Evolutionary conservation across 2,888 invertebrate genomes (phyloP), one percentile per base, ranked within the genome.

Genomic region (Pocota personata): DNA sequence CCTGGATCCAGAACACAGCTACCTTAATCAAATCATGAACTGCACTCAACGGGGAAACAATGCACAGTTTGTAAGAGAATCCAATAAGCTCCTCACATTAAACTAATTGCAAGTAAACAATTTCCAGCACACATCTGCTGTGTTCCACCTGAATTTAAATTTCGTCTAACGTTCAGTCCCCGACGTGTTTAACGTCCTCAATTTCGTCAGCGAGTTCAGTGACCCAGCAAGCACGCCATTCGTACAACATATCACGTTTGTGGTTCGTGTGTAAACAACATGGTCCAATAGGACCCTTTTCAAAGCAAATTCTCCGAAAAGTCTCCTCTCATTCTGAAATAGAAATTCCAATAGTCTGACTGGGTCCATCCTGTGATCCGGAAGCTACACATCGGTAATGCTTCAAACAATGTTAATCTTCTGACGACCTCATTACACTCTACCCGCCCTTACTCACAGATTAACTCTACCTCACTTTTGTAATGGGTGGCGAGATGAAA

Each of bases 401-500:
- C 78, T 73, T 73, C 60, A 78, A n/a, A 67, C 78, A 84, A 64
- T 84, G 62, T 69, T 73, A 79, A 79, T 83, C 62, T 75, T 75
- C 69, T 79, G 64, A 79, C 83, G 69, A 69, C 79, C 79, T 84
- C 79, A 84, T 84, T 84, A 84, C 69, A 83, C 50, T 60, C 64
- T 48, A 52, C 50, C 82, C 19, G 16, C 27, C 40, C 19, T 40
- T 60, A 60, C 32, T 48, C 16, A 19, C 27, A 60, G 58, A 72
- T 72, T 72, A 72, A 72, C 60, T 72, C 37, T 72, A 72, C 60
- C 60, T 72, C 37, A 72, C 58, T 58, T 82, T 66, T 67, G 67
- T 46, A 62, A 46, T 37, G 79, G 73, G 32, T 35, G 46, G 46
- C 4, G 32, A 52, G 27, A 50, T 60, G 60, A 52, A 78, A 62